Evolutionary conservation across 2,113 vertebrate genomes (phyloP).

Genomic region (Empidonax traillii): DNA sequence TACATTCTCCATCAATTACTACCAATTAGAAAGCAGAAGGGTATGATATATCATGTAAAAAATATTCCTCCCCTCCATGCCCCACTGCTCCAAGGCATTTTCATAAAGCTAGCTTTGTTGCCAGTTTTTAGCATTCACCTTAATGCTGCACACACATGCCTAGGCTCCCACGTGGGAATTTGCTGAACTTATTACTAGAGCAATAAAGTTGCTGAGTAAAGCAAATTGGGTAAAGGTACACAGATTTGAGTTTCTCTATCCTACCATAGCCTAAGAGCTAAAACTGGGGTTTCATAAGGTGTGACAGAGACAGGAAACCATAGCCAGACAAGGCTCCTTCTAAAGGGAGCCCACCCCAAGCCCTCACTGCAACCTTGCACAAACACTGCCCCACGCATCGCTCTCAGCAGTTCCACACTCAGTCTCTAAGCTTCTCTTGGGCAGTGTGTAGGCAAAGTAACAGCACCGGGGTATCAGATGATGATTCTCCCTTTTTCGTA

Average conservation of each 20-base stretch:
- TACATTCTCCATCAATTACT: constrained; percentile 65
- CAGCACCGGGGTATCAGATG: neutral
- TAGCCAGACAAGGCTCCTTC: neutral
- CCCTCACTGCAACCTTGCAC: neutral
- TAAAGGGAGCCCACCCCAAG: neutral
- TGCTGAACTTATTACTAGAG: neutral
- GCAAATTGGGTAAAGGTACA: neutral
- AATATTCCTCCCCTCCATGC: neutral
- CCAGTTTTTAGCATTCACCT: neutral
- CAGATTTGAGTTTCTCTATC: neutral
- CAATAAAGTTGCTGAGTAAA: constrained; percentile 24
- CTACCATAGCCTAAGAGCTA: neutral
- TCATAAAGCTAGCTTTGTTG: constrained; percentile 39
- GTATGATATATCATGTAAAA: neutral
- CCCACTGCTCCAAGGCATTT: neutral
- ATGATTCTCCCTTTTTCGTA: neutral
- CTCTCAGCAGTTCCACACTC: neutral
- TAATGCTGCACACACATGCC: neutral
- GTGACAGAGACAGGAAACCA: constrained; percentile 9
- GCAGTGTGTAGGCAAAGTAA: neutral
- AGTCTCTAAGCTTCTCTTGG: neutral
- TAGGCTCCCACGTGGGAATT: neutral
- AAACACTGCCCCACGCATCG: fast-evolving
- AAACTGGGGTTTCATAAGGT: neutral
- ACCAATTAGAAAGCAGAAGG: constrained; percentile 54